These are phyloP conservation scores for Apaloderma vittatum DNA, from an alignment of 2,113 vertebrate species.

Conservation along the genomic window DNA sequence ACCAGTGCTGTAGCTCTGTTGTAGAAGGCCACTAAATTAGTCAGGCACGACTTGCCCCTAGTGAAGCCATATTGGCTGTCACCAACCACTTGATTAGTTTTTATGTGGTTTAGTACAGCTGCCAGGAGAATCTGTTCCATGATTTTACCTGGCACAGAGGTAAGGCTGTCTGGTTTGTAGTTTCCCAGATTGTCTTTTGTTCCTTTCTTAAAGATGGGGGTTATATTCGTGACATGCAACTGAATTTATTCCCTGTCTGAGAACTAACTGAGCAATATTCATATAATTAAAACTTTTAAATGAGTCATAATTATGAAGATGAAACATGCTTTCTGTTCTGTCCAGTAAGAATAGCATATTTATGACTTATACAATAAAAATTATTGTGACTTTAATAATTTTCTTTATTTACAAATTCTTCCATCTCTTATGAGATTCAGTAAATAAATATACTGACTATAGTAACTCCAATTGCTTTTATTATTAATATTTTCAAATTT, in stretches of 20 bases:
- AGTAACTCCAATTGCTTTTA: neutral
- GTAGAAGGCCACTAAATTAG: too few species aligned
- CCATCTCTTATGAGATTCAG: neutral
- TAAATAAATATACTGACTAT: neutral
- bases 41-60: too few species aligned
- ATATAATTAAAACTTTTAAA: neutral
- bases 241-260: neutral
- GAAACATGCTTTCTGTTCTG: neutral
- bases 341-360: neutral
- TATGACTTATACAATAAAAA: neutral
- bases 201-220: too few species aligned
- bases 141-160: too few species aligned
- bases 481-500: neutral
- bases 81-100: too few species aligned
- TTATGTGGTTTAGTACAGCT: too few species aligned
- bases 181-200: too few species aligned
- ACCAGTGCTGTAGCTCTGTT: too few species aligned
- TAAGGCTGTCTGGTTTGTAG: too few species aligned
- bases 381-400: neutral
- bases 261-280: neutral
- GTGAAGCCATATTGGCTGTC: too few species aligned
- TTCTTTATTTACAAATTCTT: neutral
- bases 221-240: fast-evolving
- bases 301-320: neutral
- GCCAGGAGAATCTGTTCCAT: too few species aligned